Conservation (phyloP, 2,888 invertebrate genomes). For the Diadegma fenestrale region DNA sequence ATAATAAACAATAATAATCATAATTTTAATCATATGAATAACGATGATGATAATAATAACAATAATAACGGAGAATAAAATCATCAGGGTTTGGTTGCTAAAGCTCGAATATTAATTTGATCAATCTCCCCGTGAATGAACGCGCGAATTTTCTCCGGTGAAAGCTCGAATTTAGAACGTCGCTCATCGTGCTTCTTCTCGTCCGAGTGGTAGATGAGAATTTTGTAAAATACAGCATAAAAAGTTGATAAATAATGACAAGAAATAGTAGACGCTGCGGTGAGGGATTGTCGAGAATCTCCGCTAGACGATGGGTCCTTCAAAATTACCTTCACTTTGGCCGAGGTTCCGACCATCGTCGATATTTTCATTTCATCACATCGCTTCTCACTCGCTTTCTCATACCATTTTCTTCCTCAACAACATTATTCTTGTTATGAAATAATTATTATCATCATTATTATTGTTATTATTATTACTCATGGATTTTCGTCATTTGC, state of each 20-base stretch:
- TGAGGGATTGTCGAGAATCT: conserved; percentile 80
- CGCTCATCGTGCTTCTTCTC: neutral
- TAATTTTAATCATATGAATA: conserved; percentile 30
- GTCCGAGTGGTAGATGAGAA: neutral
- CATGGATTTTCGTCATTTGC: conserved; percentile 4
- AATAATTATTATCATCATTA: conserved; percentile 19
- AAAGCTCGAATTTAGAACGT: neutral
- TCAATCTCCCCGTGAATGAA: neutral
- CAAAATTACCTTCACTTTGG: conserved; percentile 80
- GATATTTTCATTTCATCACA: conserved; percentile 40
- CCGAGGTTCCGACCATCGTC: conserved; percentile 82
- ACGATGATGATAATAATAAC: conserved; percentile 30
- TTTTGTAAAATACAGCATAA: conserved; percentile 11
- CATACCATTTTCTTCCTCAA: conserved; percentile 14
- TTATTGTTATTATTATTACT: conserved; percentile 2
- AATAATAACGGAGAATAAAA: conserved; percentile 51
- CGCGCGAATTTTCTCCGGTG: neutral
- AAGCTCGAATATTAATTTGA: conserved; percentile 56
- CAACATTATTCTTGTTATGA: conserved; percentile 34
- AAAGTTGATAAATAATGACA: conserved; percentile 12
- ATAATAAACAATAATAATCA: conserved; percentile 47
- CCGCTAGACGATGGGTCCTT: conserved; percentile 81
- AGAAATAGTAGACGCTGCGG: conserved; percentile 10
- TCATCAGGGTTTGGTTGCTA: conserved; percentile 75
- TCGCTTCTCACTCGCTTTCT: conserved; percentile 53